Base-by-base conservation (phyloP, 2,797 vertebrate species). In the Anguilla megastoma region DNA sequence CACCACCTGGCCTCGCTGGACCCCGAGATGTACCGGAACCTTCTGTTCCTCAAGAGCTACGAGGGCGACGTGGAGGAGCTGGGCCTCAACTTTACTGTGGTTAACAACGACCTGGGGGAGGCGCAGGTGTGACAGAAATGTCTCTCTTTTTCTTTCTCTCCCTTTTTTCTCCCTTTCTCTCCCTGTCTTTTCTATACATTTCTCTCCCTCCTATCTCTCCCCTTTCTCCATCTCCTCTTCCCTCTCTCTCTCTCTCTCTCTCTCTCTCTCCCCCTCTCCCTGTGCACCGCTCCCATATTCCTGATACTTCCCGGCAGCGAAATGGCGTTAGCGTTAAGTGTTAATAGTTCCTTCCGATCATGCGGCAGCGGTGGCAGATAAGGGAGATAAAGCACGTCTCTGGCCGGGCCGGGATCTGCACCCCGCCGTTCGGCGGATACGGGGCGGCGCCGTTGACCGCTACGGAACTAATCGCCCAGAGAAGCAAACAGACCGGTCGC, bases 21-120 rank as follows among this genome's bases (percentile, higher is more conserved):
- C 92, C 99, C 98, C 0, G 99, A 99, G 93, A 98, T 99, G 96
- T 99, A 99, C 93, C 96, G 96, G 89, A 99, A 99, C 89, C 95
- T 99, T 54, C 98, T 99, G 86, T 99, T 99, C 92, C 97, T 99
- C 88, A 99, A 99, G 96, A 99, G 98, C 95, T 99, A 99, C 0
- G 98, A 99, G 91, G 99, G 95, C 0, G 98, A 99, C 0, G 98
- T 99, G 89, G 98, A 99, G 92, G 99, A 99, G 90, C 96, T 99
- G 80, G 99, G 99, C 24, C 96, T 99, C 5, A 99, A 99, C 95
- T 99, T 99, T 94, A 99, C 99, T 0, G 96, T 99, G 90, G 98
- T 99, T 89, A 99, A 99, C 95, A 99, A 99, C 8, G 98, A 99
- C 90, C 96, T 99, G 2, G 98, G 99, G 87, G 98, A 99, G 92